Evolutionary conservation across 1,140 invertebrate genomes (phyloP).

Genomic region (Cephus cinctus): DNA sequence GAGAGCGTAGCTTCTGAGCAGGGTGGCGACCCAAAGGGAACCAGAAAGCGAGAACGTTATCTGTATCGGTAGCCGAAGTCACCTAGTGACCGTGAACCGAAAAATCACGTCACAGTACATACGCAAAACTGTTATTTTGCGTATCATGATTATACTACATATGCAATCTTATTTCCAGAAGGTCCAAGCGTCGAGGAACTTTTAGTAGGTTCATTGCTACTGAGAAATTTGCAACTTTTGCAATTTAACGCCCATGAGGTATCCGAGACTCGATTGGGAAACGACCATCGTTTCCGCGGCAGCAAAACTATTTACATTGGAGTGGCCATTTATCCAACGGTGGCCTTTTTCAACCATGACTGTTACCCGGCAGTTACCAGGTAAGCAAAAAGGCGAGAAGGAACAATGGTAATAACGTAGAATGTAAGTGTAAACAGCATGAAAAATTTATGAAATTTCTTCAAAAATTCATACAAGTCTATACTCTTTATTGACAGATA

Average conservation of each 20-base stretch:
- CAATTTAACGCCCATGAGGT: conserved; percentile 91
- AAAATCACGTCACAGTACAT: too few species aligned
- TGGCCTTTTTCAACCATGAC: conserved; percentile 85
- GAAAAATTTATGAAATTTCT: too few species aligned
- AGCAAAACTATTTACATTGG: conserved; percentile 67
- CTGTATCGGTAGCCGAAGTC: too few species aligned
- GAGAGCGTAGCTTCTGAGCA: too few species aligned
- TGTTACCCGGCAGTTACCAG: conserved; percentile 80
- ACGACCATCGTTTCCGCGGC: conserved; percentile 57
- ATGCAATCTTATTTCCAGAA: background rate
- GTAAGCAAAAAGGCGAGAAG: conserved; percentile 53
- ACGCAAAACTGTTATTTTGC: too few species aligned
- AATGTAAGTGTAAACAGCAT: too few species aligned
- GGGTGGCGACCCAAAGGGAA: too few species aligned
- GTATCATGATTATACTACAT: background rate
- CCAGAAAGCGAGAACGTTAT: too few species aligned
- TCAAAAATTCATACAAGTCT: too few species aligned
- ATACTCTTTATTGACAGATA: too few species aligned
- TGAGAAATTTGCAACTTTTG: conserved; percentile 75
- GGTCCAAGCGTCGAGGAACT: conserved; percentile 45
- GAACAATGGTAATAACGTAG: too few species aligned
- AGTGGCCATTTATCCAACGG: conserved; percentile 76
- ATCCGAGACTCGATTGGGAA: conserved; percentile 66
- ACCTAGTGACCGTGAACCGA: too few species aligned
- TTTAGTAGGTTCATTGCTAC: conserved; percentile 63